phyloP scores from a whole-genome alignment of 1,140 invertebrate genomes.

The Drosophila nikananu region DNA sequence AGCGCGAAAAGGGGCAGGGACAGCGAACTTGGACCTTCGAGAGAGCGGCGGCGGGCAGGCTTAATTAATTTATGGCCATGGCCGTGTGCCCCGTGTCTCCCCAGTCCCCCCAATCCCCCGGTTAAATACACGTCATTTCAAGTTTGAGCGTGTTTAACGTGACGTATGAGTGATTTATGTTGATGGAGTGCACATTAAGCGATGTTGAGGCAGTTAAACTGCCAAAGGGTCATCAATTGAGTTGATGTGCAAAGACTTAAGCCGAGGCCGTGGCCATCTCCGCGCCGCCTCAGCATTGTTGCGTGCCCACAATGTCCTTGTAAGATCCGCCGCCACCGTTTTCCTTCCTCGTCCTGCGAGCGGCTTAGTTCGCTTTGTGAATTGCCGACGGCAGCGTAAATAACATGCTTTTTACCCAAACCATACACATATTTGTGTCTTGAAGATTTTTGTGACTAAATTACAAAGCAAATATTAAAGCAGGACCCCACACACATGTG shows the following conservation, averaged over 20 bases:
- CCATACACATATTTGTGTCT: background rate
- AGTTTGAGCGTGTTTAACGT: constrained; percentile 81
- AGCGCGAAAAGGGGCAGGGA: constrained; percentile 9
- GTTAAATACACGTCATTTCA: constrained; percentile 71
- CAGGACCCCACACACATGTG: constrained; percentile 11
- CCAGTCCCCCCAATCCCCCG: background rate
- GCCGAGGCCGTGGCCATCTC: constrained; percentile 15
- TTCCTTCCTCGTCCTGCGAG: constrained; percentile 5
- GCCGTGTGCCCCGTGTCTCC: constrained; percentile 18
- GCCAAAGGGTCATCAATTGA: constrained; percentile 72
- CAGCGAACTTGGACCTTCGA: constrained; percentile 45
- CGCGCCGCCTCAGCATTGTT: background rate
- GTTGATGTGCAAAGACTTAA: constrained; percentile 47
- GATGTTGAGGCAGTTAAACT: constrained; percentile 66
- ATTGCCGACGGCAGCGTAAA: constrained; percentile 22
- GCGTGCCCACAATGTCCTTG: constrained; percentile 37
- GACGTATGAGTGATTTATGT: constrained; percentile 83
- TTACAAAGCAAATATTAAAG: constrained; percentile 47
- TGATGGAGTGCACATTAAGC: constrained; percentile 73
- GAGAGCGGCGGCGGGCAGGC: constrained; percentile 27
- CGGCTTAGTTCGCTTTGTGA: constrained; percentile 29
- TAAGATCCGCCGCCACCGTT: background rate
- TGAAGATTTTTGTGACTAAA: constrained; percentile 32
- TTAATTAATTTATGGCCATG: constrained; percentile 83
- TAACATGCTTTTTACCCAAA: constrained; percentile 12